phyloP scores from a whole-genome alignment of 2,797 vertebrate genomes.

The Nannoperca obscura region DNA sequence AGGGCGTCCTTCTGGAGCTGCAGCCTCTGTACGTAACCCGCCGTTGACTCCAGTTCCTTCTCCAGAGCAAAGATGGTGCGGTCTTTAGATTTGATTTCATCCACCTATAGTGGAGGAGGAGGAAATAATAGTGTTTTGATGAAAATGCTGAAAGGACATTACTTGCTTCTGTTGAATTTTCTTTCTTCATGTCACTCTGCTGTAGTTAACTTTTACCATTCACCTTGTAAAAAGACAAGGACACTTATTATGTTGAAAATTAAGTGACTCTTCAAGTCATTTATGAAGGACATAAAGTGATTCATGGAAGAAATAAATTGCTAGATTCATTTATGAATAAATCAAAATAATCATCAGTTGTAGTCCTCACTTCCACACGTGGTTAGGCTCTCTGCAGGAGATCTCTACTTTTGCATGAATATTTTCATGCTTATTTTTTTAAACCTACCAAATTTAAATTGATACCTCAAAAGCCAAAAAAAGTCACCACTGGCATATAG shows the following conservation, averaged over 20 bases:
- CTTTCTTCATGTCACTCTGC: neutral
- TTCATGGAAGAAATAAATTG: neutral
- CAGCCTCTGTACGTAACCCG: conserved; percentile 93
- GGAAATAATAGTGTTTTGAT: neutral
- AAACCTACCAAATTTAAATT: neutral
- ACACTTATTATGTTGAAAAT: neutral
- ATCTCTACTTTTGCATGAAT: neutral
- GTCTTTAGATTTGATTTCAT: conserved; percentile 99
- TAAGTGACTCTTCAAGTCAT: neutral
- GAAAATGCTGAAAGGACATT: neutral
- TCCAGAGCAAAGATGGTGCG: conserved; percentile 96
- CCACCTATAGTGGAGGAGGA: conserved; percentile 87
- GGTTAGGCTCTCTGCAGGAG: neutral
- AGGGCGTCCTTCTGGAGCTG: conserved; percentile 97
- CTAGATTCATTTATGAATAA: neutral
- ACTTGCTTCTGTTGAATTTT: neutral
- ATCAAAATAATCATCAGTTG: neutral
- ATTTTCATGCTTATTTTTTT: neutral
- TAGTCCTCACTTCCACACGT: neutral
- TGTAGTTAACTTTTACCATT: neutral
- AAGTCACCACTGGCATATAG: neutral
- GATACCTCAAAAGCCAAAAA: neutral
- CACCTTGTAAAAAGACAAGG: neutral
- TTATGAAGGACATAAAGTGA: neutral
- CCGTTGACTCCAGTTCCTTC: conserved; percentile 93